phyloP scores from a whole-genome alignment of 2,888 invertebrate genomes.

The Cerastoderma edule region DNA sequence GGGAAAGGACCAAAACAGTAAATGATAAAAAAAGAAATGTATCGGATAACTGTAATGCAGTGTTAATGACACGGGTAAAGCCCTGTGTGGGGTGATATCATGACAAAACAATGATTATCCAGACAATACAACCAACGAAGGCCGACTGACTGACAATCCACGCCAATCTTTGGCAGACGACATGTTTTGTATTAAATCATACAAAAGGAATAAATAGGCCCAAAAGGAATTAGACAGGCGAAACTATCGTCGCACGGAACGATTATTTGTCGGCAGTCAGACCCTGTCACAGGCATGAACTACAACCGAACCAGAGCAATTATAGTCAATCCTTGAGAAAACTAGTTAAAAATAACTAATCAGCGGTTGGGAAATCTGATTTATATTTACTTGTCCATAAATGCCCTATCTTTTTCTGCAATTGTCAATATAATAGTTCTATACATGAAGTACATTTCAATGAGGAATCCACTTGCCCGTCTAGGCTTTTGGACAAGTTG shows the following conservation, averaged over 20 bases:
- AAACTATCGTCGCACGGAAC: constrained; percentile 15
- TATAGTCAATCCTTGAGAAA: too few species aligned
- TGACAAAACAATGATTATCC: constrained; percentile 8
- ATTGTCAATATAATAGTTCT: too few species aligned
- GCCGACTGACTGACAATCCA: constrained; percentile 5
- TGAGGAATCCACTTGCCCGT: too few species aligned
- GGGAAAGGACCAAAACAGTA: background rate
- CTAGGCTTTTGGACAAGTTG: too few species aligned
- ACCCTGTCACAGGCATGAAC: constrained; percentile 4
- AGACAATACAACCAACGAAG: background rate
- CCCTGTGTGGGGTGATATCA: constrained; percentile 4
- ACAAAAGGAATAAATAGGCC: background rate
- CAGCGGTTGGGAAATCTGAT: too few species aligned
- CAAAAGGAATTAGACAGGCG: constrained; percentile 15
- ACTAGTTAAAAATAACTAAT: too few species aligned
- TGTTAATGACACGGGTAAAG: background rate
- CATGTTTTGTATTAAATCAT: constrained; percentile 20
- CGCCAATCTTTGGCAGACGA: constrained; percentile 22
- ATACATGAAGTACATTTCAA: too few species aligned
- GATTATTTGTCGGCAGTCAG: constrained; percentile 5
- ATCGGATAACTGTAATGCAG: constrained; percentile 2
- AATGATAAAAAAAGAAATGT: background rate
- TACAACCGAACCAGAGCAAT: too few species aligned
- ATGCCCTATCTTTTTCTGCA: too few species aligned
- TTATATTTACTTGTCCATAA: too few species aligned